Evolutionary conservation across 2,888 invertebrate species (phyloP).

Genomic region (Mantis religiosa): DNA sequence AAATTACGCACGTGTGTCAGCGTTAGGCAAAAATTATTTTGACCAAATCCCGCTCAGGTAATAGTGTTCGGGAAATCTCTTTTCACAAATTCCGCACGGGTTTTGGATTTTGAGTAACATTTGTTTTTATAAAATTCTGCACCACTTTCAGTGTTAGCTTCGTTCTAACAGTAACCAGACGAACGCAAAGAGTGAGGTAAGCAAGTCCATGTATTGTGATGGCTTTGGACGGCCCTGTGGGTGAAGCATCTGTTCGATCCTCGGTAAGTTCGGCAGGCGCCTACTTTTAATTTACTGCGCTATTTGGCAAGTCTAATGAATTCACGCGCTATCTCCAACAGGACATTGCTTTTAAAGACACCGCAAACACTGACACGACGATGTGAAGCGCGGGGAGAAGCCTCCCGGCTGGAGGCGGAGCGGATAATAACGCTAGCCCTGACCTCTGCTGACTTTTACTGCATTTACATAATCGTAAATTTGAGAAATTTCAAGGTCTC

Average conservation of each 20-base stretch:
- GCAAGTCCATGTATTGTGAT: no score
- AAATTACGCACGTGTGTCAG: no score
- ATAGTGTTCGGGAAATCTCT: no score
- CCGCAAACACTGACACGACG: background rate
- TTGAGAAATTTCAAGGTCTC: background rate
- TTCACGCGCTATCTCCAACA: background rate
- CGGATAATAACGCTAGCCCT: background rate
- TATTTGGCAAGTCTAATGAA: background rate
- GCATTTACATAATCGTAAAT: background rate
- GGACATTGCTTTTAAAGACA: background rate
- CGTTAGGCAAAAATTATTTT: no score
- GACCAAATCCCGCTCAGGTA: no score
- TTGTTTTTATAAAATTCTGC: no score
- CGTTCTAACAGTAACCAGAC: no score
- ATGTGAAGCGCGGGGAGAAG: background rate
- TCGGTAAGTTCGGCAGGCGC: background rate
- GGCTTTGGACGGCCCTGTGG: no score
- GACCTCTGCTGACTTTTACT: background rate
- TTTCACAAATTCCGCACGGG: no score
- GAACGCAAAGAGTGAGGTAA: no score
- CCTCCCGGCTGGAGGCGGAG: background rate
- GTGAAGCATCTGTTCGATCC: background rate
- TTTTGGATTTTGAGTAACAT: no score
- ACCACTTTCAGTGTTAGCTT: no score
- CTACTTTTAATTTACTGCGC: background rate